Evolutionary conservation across 2,113 vertebrate genomes (phyloP).

Genomic region (Motacilla alba): DNA sequence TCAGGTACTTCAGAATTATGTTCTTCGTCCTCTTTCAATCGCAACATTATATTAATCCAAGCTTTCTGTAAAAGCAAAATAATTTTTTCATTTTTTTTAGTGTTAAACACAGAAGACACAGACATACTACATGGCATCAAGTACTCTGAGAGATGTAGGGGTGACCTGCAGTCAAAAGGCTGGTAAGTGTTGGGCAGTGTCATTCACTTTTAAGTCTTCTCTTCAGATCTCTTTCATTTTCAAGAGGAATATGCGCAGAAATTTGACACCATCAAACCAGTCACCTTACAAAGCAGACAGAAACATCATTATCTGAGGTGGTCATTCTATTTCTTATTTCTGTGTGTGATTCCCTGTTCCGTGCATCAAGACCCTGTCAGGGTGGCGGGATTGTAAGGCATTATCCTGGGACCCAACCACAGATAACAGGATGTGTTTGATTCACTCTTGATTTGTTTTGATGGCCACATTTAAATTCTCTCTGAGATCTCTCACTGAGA

Average conservation of each 20-base stretch:
- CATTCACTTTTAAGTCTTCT: neutral
- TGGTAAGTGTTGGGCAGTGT: neutral
- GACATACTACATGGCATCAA: neutral
- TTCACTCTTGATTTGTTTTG: too few relatives aligned
- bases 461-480: neutral
- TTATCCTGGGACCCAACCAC: neutral
- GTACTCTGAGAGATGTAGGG: neutral
- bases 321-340: neutral
- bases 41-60: neutral
- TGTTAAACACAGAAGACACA: neutral
- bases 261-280: neutral
- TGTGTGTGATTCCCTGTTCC: neutral
- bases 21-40: neutral
- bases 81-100: neutral
- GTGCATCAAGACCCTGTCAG: neutral
- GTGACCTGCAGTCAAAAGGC: neutral
- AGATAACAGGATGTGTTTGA: neutral
- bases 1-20: neutral
- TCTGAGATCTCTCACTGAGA: neutral
- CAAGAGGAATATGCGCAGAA: neutral
- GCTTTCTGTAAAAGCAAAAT: neutral
- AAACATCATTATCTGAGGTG: neutral
- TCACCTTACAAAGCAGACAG: neutral
- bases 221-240: neutral
- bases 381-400: neutral